Evolutionary conservation across 2,888 invertebrate species (phyloP).

Genomic region (Mylabris sibirica): DNA sequence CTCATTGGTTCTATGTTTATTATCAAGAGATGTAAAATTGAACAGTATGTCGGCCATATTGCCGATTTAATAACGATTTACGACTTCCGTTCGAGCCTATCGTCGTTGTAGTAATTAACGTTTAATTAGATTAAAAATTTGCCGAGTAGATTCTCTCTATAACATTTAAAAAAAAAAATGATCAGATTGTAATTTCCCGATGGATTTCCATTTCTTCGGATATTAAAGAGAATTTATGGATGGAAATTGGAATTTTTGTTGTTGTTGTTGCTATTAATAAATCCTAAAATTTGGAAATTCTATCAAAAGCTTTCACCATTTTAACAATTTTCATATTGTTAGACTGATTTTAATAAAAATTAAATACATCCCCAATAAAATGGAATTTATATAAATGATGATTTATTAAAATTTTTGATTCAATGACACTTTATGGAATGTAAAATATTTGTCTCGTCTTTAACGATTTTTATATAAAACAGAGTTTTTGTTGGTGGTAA

Average conservation of each 20-base stretch:
- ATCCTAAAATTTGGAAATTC: too few species aligned
- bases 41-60: neutral
- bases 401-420: too few species aligned
- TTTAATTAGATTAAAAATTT: constrained; percentile 6
- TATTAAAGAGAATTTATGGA: neutral
- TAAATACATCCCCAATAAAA: too few species aligned
- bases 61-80: constrained; percentile 6
- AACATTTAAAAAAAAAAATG: neutral
- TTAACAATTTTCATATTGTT: too few species aligned
- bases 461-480: too few species aligned
- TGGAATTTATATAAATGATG: too few species aligned
- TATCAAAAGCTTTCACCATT: too few species aligned
- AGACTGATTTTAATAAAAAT: too few species aligned
- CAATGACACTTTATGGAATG: too few species aligned
- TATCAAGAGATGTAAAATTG: constrained; percentile 7
- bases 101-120: neutral
- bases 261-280: neutral
- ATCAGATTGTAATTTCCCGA: neutral
- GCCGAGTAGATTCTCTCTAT: neutral
- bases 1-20: constrained; percentile 8
- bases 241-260: neutral
- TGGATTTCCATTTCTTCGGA: neutral
- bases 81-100: constrained; percentile 5
- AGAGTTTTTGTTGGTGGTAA: too few species aligned
- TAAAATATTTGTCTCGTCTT: too few species aligned